Percentiles rank a stretch among this genome's conserved stretches.
Conservation (phyloP, 30 jellyfish, hydroid and myxozoan genomes). For the Clytia hemisphaerica region DNA sequence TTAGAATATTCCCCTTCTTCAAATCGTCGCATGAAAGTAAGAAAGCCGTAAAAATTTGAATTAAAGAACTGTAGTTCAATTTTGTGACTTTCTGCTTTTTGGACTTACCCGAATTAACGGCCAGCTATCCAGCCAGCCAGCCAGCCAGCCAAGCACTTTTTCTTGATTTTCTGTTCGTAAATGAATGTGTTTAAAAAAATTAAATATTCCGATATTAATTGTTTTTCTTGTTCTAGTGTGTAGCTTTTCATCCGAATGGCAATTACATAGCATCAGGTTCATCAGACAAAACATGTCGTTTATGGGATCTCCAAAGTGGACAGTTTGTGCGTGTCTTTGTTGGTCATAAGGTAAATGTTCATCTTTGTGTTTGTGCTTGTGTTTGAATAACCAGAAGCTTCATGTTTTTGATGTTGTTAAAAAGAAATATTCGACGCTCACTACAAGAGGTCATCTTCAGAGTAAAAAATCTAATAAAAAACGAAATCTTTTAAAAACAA, state of each 20-base stretch:
- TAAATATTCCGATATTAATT: not conserved
- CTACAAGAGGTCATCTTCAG: too few relatives aligned
- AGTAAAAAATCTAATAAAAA: too few relatives aligned
- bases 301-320: constrained; percentile 89
- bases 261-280: constrained; percentile 91
- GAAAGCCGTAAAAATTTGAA: not conserved
- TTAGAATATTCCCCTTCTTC: not conserved
- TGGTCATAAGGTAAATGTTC: constrained; percentile 72
- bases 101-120: too few relatives aligned
- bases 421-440: too few relatives aligned
- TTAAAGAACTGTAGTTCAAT: not conserved
- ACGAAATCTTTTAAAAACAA: too few relatives aligned
- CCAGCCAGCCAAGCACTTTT: too few relatives aligned
- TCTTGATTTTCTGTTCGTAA: not conserved
- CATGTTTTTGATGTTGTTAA: too few relatives aligned
- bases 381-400: too few relatives aligned
- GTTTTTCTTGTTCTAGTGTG: constrained; percentile 43
- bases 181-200: not conserved
- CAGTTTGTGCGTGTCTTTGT: constrained; percentile 92
- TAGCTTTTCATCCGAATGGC: constrained; percentile 85
- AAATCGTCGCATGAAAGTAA: not conserved
- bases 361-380: not conserved
- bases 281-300: constrained; percentile 75
- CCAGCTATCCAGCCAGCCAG: too few relatives aligned
- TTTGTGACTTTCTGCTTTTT: too few relatives aligned